Percentiles rank a stretch among this genome's conserved stretches.
phyloP scores from a whole-genome alignment of 2,888 invertebrate species.

The Nomada flava region DNA sequence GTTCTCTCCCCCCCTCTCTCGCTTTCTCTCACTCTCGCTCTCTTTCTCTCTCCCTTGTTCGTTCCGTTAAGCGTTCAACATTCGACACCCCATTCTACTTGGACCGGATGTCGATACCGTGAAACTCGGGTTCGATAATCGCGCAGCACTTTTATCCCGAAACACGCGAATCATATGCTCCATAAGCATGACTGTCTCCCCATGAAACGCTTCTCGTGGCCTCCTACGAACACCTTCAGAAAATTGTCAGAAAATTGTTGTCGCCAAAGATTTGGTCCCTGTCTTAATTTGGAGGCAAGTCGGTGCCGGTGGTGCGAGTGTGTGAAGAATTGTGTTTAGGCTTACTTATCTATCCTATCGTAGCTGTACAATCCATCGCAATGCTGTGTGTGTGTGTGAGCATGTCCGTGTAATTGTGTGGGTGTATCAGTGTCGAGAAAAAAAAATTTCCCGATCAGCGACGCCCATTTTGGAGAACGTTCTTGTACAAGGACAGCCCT shows the following conservation, averaged over 20 bases:
- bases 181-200: background rate
- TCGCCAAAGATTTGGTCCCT: conserved; percentile 77
- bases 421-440: conserved; percentile 74
- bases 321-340: conserved; percentile 76
- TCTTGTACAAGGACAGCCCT: conserved; percentile 48
- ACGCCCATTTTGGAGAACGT: conserved; percentile 59
- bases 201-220: conserved; percentile 23
- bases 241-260: conserved; percentile 34
- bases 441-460: conserved; percentile 79
- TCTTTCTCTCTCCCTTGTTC: background rate
- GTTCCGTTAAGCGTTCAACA: background rate
- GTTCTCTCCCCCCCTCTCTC: background rate
- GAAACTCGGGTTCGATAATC: background rate
- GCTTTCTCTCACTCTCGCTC: background rate
- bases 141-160: conserved; percentile 24
- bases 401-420: conserved; percentile 73
- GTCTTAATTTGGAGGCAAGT: conserved; percentile 77
- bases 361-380: conserved; percentile 80
- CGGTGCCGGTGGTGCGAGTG: conserved; percentile 74
- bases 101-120: background rate
- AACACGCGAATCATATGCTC: conserved; percentile 39
- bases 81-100: background rate
- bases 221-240: conserved; percentile 39
- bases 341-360: conserved; percentile 76
- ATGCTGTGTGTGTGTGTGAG: conserved; percentile 77